A percentile compares a stretch with the other conserved stretches of the same genome.
Evolutionary conservation across 2,888 invertebrate genomes (phyloP).

Genomic region (Tinea trinotella): DNA sequence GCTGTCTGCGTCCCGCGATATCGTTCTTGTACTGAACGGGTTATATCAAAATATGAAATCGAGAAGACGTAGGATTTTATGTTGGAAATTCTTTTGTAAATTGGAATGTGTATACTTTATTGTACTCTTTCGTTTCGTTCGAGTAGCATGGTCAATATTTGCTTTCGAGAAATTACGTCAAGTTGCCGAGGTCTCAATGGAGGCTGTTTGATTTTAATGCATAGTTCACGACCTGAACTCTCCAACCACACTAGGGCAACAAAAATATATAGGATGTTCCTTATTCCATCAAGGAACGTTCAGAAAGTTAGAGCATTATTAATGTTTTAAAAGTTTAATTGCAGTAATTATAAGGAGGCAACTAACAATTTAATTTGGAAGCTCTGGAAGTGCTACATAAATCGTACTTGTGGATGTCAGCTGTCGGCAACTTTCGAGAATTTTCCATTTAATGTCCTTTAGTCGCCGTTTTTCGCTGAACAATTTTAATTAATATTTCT

Average conservation of each 20-base stretch:
- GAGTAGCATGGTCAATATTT: constrained; percentile 44
- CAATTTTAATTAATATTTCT: constrained; percentile 67
- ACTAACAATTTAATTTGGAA: constrained; percentile 63
- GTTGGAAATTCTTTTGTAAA: constrained; percentile 2
- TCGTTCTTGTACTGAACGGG: neutral
- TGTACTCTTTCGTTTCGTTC: constrained; percentile 2
- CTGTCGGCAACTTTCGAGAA: constrained; percentile 62
- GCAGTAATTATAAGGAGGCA: constrained; percentile 55
- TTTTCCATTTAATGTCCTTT: constrained; percentile 66
- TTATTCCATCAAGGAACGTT: neutral
- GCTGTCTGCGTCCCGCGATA: constrained; percentile 29
- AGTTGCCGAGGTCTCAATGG: constrained; percentile 29
- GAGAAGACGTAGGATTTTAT: neutral
- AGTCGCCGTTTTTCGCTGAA: constrained; percentile 57
- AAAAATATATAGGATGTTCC: constrained; percentile 19
- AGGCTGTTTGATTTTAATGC: constrained; percentile 63
- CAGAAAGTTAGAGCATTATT: constrained; percentile 21
- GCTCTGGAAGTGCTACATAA: constrained; percentile 52
- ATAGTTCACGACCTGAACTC: constrained; percentile 44
- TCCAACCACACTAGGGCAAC: constrained; percentile 16
- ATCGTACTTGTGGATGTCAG: constrained; percentile 67
- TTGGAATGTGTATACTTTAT: neutral
- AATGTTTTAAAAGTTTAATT: constrained; percentile 56
- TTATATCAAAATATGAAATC: constrained; percentile 11
- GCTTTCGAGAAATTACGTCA: constrained; percentile 59